These are phyloP conservation scores for Eueides isabella DNA, from an alignment of 1,140 invertebrate species.

Conservation along the genomic window DNA sequence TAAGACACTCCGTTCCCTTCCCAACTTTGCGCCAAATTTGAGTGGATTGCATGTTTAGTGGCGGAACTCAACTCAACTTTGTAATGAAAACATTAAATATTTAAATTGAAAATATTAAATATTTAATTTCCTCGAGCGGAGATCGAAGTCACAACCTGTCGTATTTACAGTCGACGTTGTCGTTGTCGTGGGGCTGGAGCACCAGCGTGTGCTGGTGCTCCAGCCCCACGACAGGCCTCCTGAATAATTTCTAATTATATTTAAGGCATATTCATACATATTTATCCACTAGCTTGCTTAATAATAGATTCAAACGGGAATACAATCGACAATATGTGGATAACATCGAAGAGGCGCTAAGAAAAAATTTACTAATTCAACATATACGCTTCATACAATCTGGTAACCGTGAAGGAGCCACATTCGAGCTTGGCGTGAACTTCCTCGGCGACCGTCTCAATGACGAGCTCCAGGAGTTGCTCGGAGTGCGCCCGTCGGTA, in stretches of 20 bases:
- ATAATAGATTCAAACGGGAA: constrained; percentile 49
- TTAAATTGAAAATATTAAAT: too few relatives aligned
- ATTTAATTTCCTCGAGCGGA: too few relatives aligned
- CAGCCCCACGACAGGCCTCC: too few relatives aligned
- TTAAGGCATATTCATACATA: background rate
- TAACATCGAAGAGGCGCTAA: constrained; percentile 55
- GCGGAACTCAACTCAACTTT: too few relatives aligned
- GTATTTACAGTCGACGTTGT: too few relatives aligned
- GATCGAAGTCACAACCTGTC: too few relatives aligned
- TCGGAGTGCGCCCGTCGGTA: constrained; percentile 34
- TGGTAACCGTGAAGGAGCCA: constrained; percentile 58
- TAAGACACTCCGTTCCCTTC: too few relatives aligned
- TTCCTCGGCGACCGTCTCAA: constrained; percentile 56
- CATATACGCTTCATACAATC: constrained; percentile 52
- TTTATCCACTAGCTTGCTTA: background rate
- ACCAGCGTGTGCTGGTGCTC: too few relatives aligned
- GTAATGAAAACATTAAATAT: too few relatives aligned
- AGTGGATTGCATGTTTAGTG: too few relatives aligned
- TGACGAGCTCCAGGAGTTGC: constrained; percentile 47
- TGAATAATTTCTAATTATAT: background rate
- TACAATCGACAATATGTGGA: constrained; percentile 55
- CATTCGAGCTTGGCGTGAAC: constrained; percentile 48
- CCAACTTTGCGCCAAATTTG: too few relatives aligned
- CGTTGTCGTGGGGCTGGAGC: too few relatives aligned
- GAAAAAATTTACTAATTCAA: constrained; percentile 60